Percentiles rank a stretch among this genome's conserved stretches.
These are phyloP conservation scores for Apamea anceps DNA, from an alignment of 2,888 invertebrate genomes.

Conservation along the genomic window DNA sequence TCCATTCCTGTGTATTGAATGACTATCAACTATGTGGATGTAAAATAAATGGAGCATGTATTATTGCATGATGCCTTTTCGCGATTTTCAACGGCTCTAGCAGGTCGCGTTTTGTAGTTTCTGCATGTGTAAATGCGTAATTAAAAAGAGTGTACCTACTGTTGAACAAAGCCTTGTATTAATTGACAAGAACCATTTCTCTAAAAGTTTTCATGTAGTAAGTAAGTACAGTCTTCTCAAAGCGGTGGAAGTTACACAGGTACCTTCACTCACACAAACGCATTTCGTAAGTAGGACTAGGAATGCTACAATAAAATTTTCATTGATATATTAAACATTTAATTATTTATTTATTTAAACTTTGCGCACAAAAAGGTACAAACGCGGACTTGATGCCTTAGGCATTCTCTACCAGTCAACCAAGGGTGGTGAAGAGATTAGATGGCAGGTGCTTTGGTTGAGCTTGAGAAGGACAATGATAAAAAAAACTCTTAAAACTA, in stretches of 20 bases:
- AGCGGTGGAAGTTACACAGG: neutral
- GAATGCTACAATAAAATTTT: conserved; percentile 27
- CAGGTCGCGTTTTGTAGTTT: neutral
- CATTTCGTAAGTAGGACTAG: neutral
- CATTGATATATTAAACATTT: conserved; percentile 25
- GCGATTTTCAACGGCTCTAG: neutral
- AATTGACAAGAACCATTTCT: neutral
- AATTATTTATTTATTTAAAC: neutral
- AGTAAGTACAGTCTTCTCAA: neutral
- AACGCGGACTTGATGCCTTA: too few species aligned
- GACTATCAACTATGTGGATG: neutral
- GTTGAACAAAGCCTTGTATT: conserved; percentile 56
- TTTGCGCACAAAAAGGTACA: too few species aligned
- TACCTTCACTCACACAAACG: neutral
- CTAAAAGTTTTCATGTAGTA: neutral
- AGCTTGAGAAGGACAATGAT: too few species aligned
- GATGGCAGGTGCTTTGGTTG: too few species aligned
- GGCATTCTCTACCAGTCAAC: too few species aligned
- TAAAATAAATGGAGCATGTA: neutral
- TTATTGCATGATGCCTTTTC: neutral
- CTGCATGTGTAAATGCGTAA: neutral
- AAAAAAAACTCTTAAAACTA: too few species aligned
- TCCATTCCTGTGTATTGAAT: neutral
- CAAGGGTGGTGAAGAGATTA: too few species aligned
- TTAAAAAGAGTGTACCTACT: neutral